phyloP scores from a whole-genome alignment of 92 coral and sea anemone genomes.

The Pocillopora grandis region DNA sequence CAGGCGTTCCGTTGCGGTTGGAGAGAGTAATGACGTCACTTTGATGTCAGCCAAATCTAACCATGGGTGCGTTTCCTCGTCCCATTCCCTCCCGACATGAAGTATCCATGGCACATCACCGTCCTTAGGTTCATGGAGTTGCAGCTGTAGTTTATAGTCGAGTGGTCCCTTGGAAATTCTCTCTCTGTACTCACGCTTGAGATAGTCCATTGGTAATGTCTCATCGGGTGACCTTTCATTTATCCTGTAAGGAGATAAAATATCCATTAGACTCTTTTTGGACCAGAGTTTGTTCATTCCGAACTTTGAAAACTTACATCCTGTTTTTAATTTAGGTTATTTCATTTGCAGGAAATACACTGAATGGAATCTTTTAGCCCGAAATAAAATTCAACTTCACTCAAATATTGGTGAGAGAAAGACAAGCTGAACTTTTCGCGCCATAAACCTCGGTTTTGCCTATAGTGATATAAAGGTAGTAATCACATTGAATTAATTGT shows the following conservation, averaged over 20 bases:
- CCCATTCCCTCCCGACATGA: conserved; percentile 78
- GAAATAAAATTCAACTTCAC: no score
- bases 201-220: conserved; percentile 57
- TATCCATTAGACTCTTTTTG: no score
- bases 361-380: no score
- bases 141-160: conserved; percentile 78
- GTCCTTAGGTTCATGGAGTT: conserved; percentile 63
- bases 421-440: no score
- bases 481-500: no score
- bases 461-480: no score
- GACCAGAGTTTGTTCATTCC: no score
- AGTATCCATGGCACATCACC: conserved; percentile 70
- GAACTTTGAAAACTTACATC: no score
- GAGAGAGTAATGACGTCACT: conserved; percentile 64
- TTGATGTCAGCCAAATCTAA: conserved; percentile 88
- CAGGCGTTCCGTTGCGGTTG: conserved; percentile 68
- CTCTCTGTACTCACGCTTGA: conserved; percentile 61
- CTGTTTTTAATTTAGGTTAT: no score
- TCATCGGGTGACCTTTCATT: conserved; percentile 58
- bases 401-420: no score
- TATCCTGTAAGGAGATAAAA: not conserved
- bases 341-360: no score
- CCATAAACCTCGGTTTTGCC: no score
- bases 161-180: conserved; percentile 62
- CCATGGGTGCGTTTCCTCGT: conserved; percentile 89